Percentiles rank a stretch among this genome's conserved stretches.
These are phyloP conservation scores for Thomomys bottae DNA, from an alignment of 2,113 vertebrate species.

Conservation along the genomic window DNA sequence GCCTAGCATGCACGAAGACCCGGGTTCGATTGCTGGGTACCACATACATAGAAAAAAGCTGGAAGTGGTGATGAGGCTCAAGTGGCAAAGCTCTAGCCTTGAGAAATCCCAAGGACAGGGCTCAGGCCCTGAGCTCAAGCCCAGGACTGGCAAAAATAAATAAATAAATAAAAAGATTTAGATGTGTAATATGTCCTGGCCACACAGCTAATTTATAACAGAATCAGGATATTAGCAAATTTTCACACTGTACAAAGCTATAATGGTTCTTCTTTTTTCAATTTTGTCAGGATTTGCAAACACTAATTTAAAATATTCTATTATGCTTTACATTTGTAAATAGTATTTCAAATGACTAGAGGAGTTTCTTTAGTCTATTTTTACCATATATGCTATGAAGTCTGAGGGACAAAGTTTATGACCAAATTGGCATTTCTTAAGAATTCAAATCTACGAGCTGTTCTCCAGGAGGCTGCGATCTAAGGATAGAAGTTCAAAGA, in stretches of 20 bases:
- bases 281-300: background rate
- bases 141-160: too few species aligned
- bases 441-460: constrained; percentile 7
- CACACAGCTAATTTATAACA: background rate
- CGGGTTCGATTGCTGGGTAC: too few species aligned
- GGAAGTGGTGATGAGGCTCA: too few species aligned
- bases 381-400: background rate
- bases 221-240: background rate
- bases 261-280: background rate
- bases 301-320: background rate
- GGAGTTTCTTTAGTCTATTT: background rate
- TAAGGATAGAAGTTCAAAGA: too few species aligned
- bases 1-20: too few species aligned
- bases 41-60: too few species aligned
- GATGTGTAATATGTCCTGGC: background rate
- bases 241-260: background rate
- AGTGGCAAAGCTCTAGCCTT: too few species aligned
- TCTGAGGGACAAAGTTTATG: constrained; percentile 10
- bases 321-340: background rate
- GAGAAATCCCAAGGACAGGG: too few species aligned
- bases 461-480: background rate
- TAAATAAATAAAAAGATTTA: too few species aligned
- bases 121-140: too few species aligned
- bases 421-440: background rate
- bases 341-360: background rate